Base-by-base conservation (phyloP, 1,140 invertebrate genomes). In the Bombyx mori region DNA sequence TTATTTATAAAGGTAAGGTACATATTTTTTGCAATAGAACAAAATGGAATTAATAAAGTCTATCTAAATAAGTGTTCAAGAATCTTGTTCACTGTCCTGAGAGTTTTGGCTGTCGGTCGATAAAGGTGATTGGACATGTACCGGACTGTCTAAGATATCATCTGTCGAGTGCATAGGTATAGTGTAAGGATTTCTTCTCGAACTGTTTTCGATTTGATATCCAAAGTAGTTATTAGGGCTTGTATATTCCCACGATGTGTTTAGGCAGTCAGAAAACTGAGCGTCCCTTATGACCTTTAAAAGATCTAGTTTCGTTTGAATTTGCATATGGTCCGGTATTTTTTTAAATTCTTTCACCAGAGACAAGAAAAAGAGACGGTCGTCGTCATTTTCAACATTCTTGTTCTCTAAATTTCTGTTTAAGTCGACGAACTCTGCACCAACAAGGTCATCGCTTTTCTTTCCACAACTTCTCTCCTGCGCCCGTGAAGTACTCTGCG, bases 341-440 rank as follows among this genome's bases (percentile, higher is more conserved):
- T 57, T 62, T 35, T 44, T 48, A 52, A 63, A 61, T 8, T 56
- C 54, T 22, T 61, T 61, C 45, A 61, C 60, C 46, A 61, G 47
- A 4, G 60, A 61, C 51, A 61, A 61, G 60, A 61, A 61, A 57
- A 61, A 61, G 6, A 61, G 47, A 48, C 56, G 56, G 51, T 54
- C 60, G 22, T 57, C 52, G 47, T 62, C 60, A 44, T 62, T 56
- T 4, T 62, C 60, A 42, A 54, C 2, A 35, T 2, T 54, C 7
- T 54, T 57, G 43, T 49, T 54, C 44, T 62, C 43, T 50, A 54
- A 54, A 52, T 54, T 60, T 55, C 42, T 60, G 51, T n/a, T 55
- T 50, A 60, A 60, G 3, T 26, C 53, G 46, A 54, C 54, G 44
- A 61, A 12, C 56, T 56, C 52, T 12, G 56, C 10, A 52, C n/a